phyloP scores from a whole-genome alignment of 2,797 vertebrate species.

The Pristis pectinata region DNA sequence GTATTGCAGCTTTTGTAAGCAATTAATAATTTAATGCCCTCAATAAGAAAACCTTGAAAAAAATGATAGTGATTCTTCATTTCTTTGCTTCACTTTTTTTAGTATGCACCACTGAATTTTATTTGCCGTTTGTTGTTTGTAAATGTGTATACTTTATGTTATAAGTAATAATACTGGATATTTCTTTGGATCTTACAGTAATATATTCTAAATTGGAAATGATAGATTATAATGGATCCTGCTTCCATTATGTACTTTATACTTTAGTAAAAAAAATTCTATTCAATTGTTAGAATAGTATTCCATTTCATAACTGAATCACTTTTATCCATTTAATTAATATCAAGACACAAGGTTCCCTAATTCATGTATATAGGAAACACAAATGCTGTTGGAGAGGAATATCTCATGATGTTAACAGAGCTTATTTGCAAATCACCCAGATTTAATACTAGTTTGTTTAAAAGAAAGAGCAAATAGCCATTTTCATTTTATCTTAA shows the following conservation, averaged over 20 bases:
- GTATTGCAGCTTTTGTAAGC: neutral
- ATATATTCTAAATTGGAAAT: neutral
- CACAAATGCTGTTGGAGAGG: neutral
- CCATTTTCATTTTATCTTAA: constrained; percentile 52
- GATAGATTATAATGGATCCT: neutral
- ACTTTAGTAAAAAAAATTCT: neutral
- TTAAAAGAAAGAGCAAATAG: constrained; percentile 47
- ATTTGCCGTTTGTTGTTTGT: neutral
- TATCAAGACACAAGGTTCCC: neutral
- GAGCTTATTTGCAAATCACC: constrained; percentile 42
- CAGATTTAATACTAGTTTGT: constrained; percentile 51
- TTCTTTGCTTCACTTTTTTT: neutral
- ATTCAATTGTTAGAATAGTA: neutral
- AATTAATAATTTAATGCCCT: neutral
- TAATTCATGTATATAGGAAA: neutral
- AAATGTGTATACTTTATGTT: neutral
- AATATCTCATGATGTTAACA: neutral
- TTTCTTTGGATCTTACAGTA: neutral
- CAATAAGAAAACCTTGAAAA: neutral
- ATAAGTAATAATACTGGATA: neutral
- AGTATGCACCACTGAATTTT: neutral
- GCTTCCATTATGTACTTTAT: neutral
- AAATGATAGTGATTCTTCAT: neutral
- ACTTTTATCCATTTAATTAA: neutral
- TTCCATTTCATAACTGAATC: neutral